Evolutionary conservation across 2,888 invertebrate genomes (phyloP), one percentile per base, ranked within the genome.

Genomic region (Xylocampa areola): DNA sequence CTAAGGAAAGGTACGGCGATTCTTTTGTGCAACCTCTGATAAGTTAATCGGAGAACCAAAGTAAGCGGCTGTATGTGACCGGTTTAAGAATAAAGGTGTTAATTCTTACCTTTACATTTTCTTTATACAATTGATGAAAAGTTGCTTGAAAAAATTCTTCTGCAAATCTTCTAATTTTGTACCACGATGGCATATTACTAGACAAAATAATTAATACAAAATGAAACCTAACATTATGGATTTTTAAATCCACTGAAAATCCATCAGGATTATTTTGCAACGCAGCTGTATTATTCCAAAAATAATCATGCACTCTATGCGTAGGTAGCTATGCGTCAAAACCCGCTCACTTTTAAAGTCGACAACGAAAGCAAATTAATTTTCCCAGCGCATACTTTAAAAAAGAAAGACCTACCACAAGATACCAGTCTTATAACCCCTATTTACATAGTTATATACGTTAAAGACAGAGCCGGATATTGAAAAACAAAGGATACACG

Each of bases 21-120:
- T 67, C 70, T 73, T 69, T 70, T 68, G 61, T 67, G 45, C 35
- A 49, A 58, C 57, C 63, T 13, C 68, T 64, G 73, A 73, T 73
- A 73, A 70, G 68, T 73, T 73, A 73, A 73, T 70, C 74, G 61
- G 68, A 40, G 47, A 55, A 17, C 63, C 52, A 41, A 73, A 68
- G 57, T 68, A 70, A 73, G 60, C 51, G 64, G 27, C 33, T 48
- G 68, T 73, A 67, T 73, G 73, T 73, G 73, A 70, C 30, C 11
- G 44, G 59, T 40, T 58, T 64, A 14, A 39, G 40, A 73, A 60
- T 44, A 50, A 43, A 58, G 50, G 49, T 54, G 53, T 50, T 52
- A 33, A 68, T 52, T 39, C 16, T 39, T 33, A 54, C 51, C 50
- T 54, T 36, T 45, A 23, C 17, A 33, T 30, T 30, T 21, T 27